Evolutionary conservation across 1,140 invertebrate species (phyloP).

Genomic region (Berghia stephanieae): DNA sequence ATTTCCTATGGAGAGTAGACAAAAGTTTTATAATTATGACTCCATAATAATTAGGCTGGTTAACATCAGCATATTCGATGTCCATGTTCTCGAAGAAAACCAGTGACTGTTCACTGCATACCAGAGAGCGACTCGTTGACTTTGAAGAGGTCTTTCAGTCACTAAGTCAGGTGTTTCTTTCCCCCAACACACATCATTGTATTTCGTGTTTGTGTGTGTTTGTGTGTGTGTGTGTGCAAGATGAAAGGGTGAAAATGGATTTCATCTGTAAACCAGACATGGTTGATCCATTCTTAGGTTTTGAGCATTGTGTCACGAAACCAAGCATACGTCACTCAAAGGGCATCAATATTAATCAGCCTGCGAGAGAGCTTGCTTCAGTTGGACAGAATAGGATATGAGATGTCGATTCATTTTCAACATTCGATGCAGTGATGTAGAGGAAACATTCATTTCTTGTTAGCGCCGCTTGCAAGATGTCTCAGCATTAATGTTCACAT

Average conservation of each 20-base stretch:
- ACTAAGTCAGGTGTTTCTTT: too few species aligned
- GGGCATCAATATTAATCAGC: neutral
- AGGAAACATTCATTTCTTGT: too few species aligned
- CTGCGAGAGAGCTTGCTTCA: neutral
- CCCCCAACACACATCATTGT: neutral
- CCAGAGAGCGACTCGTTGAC: neutral
- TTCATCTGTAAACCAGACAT: slow-evolving; percentile 3
- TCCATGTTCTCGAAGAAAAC: neutral
- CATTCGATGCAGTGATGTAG: too few species aligned
- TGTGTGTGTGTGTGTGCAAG: neutral
- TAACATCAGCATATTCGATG: neutral
- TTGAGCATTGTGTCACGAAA: slow-evolving; percentile 13
- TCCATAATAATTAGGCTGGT: neutral
- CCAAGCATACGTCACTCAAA: neutral
- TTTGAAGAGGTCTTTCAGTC: too few species aligned
- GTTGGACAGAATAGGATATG: neutral
- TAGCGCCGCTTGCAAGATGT: too few species aligned
- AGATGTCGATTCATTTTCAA: too few species aligned
- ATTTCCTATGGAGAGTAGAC: too few species aligned
- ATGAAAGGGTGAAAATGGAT: neutral
- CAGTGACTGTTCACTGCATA: neutral
- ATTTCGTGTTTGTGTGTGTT: neutral
- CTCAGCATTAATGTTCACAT: too few species aligned
- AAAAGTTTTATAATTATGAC: too few species aligned
- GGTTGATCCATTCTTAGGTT: neutral